Evolutionary conservation across 1,140 invertebrate species (phyloP).

Genomic region (Bombus terrestris): DNA sequence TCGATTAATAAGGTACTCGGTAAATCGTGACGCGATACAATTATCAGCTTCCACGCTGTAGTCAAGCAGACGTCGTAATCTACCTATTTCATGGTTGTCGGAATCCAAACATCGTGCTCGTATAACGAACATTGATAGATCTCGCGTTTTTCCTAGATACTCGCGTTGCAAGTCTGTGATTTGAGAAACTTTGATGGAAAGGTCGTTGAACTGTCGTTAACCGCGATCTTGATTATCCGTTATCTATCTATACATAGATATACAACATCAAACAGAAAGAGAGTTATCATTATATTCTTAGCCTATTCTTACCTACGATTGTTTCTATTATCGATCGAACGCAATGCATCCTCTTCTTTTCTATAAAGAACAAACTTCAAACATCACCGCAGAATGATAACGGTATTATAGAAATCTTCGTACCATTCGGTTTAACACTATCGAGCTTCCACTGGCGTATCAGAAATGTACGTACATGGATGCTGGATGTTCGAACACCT

Average conservation of each 20-base stretch:
- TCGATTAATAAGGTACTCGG: neutral
- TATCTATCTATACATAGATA: neutral
- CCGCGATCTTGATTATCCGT: neutral
- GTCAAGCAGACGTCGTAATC: neutral
- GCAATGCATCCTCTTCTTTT: too few species aligned
- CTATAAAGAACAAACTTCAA: neutral
- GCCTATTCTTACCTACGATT: neutral
- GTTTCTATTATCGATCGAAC: neutral
- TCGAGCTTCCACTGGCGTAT: neutral
- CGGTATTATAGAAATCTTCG: neutral
- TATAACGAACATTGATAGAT: neutral
- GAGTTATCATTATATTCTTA: neutral
- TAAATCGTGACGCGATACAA: neutral
- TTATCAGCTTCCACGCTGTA: neutral
- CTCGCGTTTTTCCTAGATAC: neutral
- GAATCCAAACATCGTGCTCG: neutral
- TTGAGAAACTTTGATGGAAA: neutral
- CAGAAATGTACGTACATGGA: too few species aligned
- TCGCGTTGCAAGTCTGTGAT: too few species aligned
- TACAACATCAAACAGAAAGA: neutral
- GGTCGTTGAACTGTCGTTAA: constrained; percentile 7
- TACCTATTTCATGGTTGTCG: neutral
- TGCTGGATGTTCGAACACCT: neutral
- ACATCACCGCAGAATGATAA: neutral
- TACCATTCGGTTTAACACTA: neutral